A percentile compares a stretch with the other conserved stretches of the same genome.
These are phyloP conservation scores for Neoascia interrupta DNA, from an alignment of 2,888 invertebrate species.

Conservation along the genomic window DNA sequence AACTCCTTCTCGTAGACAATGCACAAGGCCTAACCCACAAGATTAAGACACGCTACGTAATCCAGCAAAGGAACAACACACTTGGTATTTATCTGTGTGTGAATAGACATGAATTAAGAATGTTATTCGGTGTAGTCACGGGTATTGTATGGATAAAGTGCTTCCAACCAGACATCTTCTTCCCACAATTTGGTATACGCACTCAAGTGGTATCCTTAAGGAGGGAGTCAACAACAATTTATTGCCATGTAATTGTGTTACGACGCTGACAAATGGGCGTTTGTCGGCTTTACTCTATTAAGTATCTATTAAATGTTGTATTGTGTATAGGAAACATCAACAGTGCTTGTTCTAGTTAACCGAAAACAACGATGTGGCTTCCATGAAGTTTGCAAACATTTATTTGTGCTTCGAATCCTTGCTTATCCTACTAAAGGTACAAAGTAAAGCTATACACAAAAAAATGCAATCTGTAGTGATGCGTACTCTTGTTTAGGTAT, in stretches of 20 bases:
- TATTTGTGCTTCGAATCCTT: background rate
- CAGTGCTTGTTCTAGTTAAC: background rate
- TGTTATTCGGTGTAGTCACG: conserved; percentile 50
- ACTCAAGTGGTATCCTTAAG: conserved; percentile 52
- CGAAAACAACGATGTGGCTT: conserved; percentile 2
- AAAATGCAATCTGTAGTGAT: too few species aligned
- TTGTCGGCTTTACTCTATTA: conserved; percentile 70
- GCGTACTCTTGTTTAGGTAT: too few species aligned
- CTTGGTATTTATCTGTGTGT: conserved; percentile 47
- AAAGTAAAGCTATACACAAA: too few species aligned
- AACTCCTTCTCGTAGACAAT: conserved; percentile 36
- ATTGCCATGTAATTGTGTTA: conserved; percentile 70
- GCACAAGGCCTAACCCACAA: conserved; percentile 54
- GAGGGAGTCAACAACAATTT: conserved; percentile 65
- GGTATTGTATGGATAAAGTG: conserved; percentile 45
- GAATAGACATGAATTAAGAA: conserved; percentile 67
- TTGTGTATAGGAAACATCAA: conserved; percentile 46
- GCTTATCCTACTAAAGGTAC: too few species aligned
- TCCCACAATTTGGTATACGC: conserved; percentile 62
- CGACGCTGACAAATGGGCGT: conserved; percentile 71
- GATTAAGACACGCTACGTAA: conserved; percentile 54
- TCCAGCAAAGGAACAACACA: conserved; percentile 18
- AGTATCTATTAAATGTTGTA: conserved; percentile 70
- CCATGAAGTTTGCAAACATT: background rate
- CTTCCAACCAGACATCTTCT: conserved; percentile 54